A percentile compares a stretch with the other conserved stretches of the same genome.
Evolutionary conservation across 2,113 vertebrate genomes (phyloP).

Genomic region (Channa argus): DNA sequence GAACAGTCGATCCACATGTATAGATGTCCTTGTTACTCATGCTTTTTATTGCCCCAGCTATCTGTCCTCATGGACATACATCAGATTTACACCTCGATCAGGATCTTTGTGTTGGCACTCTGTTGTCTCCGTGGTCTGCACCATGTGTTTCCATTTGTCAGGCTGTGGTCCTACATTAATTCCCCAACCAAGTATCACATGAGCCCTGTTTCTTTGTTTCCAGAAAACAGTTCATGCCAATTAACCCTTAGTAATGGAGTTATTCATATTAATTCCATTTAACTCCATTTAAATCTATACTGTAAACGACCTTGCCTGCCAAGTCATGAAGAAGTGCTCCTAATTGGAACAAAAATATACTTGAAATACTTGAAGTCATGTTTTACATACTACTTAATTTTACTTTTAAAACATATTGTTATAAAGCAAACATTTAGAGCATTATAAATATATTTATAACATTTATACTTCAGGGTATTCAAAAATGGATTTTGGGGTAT

Average conservation of each 20-base stretch:
- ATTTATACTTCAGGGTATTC: too few species aligned
- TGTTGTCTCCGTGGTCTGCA: conserved; percentile 50
- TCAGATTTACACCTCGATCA: conserved; percentile 69
- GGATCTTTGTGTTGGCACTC: conserved; percentile 66
- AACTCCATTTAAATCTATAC: too few species aligned
- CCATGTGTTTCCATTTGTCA: conserved; percentile 79
- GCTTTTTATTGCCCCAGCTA: conserved; percentile 39
- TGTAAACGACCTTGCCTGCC: too few species aligned
- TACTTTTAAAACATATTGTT: too few species aligned
- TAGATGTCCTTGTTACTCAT: conserved; percentile 45
- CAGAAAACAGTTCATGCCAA: conserved; percentile 36
- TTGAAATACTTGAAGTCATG: too few species aligned
- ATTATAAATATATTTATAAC: too few species aligned
- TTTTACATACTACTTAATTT: too few species aligned
- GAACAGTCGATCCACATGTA: conserved; percentile 1
- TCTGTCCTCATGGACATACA: conserved; percentile 48
- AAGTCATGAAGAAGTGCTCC: too few species aligned
- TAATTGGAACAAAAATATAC: too few species aligned
- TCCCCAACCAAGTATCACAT: conserved; percentile 44
- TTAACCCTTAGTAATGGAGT: conserved; percentile 5
- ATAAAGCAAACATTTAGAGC: too few species aligned
- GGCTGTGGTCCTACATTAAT: conserved; percentile 35
- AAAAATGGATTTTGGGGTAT: too few species aligned
- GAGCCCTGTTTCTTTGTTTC: conserved; percentile 29
- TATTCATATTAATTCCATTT: not conserved